Evolutionary conservation across 2,113 vertebrate species (phyloP).

Genomic region (Thymallus thymallus): DNA sequence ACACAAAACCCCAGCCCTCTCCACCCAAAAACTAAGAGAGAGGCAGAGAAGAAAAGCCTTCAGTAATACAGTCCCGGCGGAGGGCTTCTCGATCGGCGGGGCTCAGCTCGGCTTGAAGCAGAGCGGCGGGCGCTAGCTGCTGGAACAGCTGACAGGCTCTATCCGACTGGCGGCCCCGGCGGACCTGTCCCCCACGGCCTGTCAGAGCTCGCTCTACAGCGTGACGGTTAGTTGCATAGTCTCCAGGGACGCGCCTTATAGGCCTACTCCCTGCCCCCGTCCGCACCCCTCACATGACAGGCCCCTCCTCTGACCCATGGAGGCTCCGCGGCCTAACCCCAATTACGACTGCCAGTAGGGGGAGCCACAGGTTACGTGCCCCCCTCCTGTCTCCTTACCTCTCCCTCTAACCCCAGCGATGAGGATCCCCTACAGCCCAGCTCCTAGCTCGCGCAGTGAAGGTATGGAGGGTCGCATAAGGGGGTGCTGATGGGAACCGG

Average conservation of each 20-base stretch:
- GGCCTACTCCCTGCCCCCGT: conserved; percentile 18
- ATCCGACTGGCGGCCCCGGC: conserved; percentile 34
- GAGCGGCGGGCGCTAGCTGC: too few species aligned
- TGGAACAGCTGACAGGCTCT: conserved; percentile 89
- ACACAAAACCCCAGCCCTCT: conserved; percentile 72
- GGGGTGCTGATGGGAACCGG: neutral
- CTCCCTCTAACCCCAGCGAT: conserved; percentile 28
- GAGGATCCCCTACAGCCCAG: conserved; percentile 40
- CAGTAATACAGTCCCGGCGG: conserved; percentile 98
- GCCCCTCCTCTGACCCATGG: conserved; percentile 83
- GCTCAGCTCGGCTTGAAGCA: conserved; percentile 67
- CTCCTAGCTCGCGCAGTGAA: conserved; percentile 39
- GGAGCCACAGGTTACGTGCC: conserved; percentile 38
- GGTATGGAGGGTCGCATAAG: neutral
- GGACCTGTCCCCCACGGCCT: conserved; percentile 82
- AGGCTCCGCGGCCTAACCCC: conserved; percentile 57
- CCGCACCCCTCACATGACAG: conserved; percentile 73
- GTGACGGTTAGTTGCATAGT: conserved; percentile 83
- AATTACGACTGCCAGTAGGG: conserved; percentile 55
- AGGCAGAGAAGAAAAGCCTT: conserved; percentile 94
- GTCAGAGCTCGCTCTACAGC: conserved; percentile 86
- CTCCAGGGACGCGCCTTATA: conserved; percentile 76
- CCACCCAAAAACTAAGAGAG: conserved; percentile 65
- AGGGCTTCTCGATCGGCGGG: conserved; percentile 82
- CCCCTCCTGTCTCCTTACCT: conserved; percentile 21